These are phyloP conservation scores for Dendrolimus houi DNA, from an alignment of 2,888 invertebrate species.

Conservation along the genomic window DNA sequence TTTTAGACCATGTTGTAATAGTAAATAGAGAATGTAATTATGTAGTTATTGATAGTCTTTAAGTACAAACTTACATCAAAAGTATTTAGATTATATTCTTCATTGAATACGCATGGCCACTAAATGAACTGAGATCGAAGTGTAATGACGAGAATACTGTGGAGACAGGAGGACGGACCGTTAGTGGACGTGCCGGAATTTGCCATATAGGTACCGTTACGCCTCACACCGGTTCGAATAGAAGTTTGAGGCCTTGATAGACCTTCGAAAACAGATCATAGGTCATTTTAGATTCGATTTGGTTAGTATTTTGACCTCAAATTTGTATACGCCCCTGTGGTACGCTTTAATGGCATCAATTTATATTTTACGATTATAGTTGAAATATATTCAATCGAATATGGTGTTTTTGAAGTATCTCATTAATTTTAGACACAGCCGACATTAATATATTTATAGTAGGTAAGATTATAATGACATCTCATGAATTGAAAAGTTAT, in stretches of 20 bases:
- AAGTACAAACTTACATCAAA: slow-evolving; percentile 2
- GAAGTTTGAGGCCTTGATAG: slow-evolving; percentile 16
- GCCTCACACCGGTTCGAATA: neutral
- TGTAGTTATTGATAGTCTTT: too few species aligned
- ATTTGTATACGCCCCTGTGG: neutral
- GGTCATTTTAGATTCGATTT: neutral
- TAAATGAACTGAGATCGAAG: slow-evolving; percentile 26
- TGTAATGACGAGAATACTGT: slow-evolving; percentile 44
- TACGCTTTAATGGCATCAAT: neutral
- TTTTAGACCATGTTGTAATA: too few species aligned
- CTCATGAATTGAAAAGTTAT: too few species aligned
- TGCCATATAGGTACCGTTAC: slow-evolving; percentile 41
- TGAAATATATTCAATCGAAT: slow-evolving; percentile 9
- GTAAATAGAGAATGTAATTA: too few species aligned
- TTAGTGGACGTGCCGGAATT: slow-evolving; percentile 59
- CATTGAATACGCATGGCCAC: slow-evolving; percentile 23
- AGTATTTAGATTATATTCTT: slow-evolving; percentile 39
- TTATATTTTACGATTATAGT: slow-evolving; percentile 1
- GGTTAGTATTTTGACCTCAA: neutral
- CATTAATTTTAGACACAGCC: neutral
- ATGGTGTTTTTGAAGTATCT: slow-evolving; percentile 9
- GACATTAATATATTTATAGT: neutral
- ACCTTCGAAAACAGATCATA: slow-evolving; percentile 23
- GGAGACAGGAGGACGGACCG: slow-evolving; percentile 44
- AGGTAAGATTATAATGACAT: too few species aligned